Evolutionary conservation across 1,140 invertebrate genomes (phyloP), one percentile per base, ranked within the genome.

Genomic region (Pinna nobilis): DNA sequence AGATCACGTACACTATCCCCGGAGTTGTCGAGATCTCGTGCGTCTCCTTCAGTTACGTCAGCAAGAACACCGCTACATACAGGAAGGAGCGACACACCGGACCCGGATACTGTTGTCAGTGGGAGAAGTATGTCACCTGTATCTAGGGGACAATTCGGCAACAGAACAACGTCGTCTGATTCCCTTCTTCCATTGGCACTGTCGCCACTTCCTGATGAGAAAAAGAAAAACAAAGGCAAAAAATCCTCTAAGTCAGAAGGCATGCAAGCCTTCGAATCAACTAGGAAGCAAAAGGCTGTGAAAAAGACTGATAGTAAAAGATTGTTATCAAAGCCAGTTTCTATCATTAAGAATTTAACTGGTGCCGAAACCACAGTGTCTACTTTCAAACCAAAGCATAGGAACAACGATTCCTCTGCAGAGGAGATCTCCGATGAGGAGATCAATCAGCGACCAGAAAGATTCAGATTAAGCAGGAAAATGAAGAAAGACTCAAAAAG

Each of bases 401-500:
- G 63, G 59, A 76, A 76, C 33, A n/a, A n/a, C n/a, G 72, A 81
- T 59, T 49, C 39, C 35, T 70, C 70, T 59, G 60, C 73, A 65
- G 74, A 78, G 30, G 76, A 76, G 51, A 68, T 81, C 33, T 74
- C 77, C 23, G 79, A 81, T 23, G 79, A 81, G 59, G 79, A 81
- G 6, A 77, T 75, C 44, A 53, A 67, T 18, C 50, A 65, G 55
- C 64, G 47, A 30, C 30, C 69, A 75, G 55, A 59, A 13, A 55
- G 50, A 30, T 63, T 51, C 32, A 65, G 41, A 49, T 6, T 72
- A 20, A 37, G 50, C 41, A 65, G 66, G 32, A 65, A 72, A 50
- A 66, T 57, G 53, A n/a, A 53, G 37, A 44, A 37, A 37, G 63
- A 66, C 35, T 66, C 70, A n/a, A 64, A 64, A 47, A 71, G 47